These are phyloP conservation scores for Setipinna tenuifilis DNA, from an alignment of 2,797 vertebrate genomes.

Conservation along the genomic window DNA sequence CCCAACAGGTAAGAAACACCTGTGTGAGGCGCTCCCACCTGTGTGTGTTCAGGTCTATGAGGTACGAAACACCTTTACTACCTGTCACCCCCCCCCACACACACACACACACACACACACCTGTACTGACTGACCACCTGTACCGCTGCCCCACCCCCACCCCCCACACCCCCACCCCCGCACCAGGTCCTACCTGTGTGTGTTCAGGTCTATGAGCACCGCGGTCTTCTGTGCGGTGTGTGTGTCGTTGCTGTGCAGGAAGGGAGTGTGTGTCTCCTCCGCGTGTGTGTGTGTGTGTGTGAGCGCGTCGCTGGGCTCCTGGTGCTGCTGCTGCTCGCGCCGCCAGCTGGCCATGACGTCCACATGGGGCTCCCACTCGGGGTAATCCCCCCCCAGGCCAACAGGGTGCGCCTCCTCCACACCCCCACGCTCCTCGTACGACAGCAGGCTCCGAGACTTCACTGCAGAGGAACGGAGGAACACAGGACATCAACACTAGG, in stretches of 20 bases:
- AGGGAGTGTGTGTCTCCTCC: constrained; percentile 72
- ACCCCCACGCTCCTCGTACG: constrained; percentile 80
- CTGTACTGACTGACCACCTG: no score
- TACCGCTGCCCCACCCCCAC: no score
- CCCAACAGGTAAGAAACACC: background rate
- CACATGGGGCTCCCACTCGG: constrained; percentile 75
- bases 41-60: no score
- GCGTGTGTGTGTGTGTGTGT: constrained; percentile 54
- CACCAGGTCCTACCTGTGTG: constrained; percentile 77
- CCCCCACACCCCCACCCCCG: no score
- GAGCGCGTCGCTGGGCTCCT: constrained; percentile 50
- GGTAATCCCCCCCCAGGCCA: constrained; percentile 80
- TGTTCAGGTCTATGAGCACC: constrained; percentile 82
- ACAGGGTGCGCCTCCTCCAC: constrained; percentile 80
- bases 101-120: no score
- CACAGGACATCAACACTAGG: background rate
- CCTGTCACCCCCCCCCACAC: no score
- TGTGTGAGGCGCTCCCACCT: no score
- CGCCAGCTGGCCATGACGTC: constrained; percentile 78
- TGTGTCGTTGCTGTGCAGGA: constrained; percentile 77
- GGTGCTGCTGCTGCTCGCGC: constrained; percentile 70
- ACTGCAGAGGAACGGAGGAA: constrained; percentile 69
- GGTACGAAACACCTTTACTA: background rate
- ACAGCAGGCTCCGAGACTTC: constrained; percentile 90
- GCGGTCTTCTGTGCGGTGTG: constrained; percentile 76